These are phyloP conservation scores for Chironomus tepperi DNA, from an alignment of 1,140 invertebrate genomes.

Conservation along the genomic window DNA sequence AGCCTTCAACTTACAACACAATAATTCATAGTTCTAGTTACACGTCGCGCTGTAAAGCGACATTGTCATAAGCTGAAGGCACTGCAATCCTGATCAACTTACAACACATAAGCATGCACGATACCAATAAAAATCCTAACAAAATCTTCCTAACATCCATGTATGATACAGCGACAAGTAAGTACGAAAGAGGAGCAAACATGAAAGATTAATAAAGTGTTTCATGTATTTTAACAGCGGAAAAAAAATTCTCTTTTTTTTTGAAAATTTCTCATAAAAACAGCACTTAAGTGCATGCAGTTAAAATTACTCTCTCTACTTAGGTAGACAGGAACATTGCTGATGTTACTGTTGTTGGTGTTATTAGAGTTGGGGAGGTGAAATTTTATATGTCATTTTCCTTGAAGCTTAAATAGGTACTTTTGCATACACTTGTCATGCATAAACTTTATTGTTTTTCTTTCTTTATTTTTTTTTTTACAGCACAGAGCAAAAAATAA, in stretches of 20 bases:
- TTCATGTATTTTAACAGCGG: not conserved
- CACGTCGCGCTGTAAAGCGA: no score
- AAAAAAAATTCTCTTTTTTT: not conserved
- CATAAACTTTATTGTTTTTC: conserved; percentile 14
- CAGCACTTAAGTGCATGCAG: conserved; percentile 6
- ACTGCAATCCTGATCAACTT: no score
- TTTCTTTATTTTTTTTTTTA: no score
- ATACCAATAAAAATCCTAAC: no score
- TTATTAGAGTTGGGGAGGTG: not conserved
- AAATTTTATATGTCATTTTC: not conserved
- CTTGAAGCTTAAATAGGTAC: conserved; percentile 12
- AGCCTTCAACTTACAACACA: no score
- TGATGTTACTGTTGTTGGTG: not conserved
- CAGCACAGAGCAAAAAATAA: not conserved
- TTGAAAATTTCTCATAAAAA: conserved; percentile 10
- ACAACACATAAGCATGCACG: no score
- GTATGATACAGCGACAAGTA: no score
- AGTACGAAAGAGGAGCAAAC: not conserved
- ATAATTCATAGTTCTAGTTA: no score
- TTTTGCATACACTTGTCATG: conserved; percentile 8
- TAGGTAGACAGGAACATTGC: not conserved
- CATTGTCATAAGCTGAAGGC: no score
- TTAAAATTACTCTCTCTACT: conserved; percentile 2
- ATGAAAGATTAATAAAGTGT: conserved; percentile 9
- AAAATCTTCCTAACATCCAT: no score